A percentile compares a stretch with the other conserved stretches of the same genome.
Evolutionary conservation across 2,113 vertebrate genomes (phyloP).

Genomic region (Gadus chalcogrammus): DNA sequence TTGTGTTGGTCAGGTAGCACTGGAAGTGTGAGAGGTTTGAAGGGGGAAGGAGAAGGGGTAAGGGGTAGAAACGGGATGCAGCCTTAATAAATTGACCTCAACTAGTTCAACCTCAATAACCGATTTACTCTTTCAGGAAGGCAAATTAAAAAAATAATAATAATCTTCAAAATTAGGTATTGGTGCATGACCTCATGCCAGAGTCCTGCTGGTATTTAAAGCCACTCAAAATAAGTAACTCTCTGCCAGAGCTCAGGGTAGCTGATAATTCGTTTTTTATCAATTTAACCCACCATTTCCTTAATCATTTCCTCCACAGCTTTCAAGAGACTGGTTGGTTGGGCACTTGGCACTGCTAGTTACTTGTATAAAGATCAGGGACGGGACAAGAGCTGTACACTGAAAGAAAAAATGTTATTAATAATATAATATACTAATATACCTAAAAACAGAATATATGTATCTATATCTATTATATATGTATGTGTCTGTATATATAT

Average conservation of each 20-base stretch:
- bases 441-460: not conserved
- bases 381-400: not conserved
- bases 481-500: not conserved
- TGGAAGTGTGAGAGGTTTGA: not conserved
- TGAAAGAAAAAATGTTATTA: not conserved
- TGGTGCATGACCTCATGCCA: not conserved
- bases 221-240: no score
- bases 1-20: constrained; percentile 10
- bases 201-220: not conserved
- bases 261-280: not conserved
- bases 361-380: not conserved
- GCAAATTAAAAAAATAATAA: no score
- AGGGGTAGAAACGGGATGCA: no score
- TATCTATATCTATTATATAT: not conserved
- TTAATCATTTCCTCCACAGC: not conserved
- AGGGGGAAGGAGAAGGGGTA: no score
- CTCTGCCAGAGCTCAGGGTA: not conserved
- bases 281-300: not conserved
- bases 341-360: not conserved
- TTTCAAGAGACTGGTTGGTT: not conserved
- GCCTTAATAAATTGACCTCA: no score
- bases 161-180: no score
- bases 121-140: no score
- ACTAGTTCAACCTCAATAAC: no score
- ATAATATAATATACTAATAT: not conserved